Evolutionary conservation across 2,888 invertebrate genomes (phyloP), one percentile per base, ranked within the genome.

Genomic region (Ophioninae sp.): DNA sequence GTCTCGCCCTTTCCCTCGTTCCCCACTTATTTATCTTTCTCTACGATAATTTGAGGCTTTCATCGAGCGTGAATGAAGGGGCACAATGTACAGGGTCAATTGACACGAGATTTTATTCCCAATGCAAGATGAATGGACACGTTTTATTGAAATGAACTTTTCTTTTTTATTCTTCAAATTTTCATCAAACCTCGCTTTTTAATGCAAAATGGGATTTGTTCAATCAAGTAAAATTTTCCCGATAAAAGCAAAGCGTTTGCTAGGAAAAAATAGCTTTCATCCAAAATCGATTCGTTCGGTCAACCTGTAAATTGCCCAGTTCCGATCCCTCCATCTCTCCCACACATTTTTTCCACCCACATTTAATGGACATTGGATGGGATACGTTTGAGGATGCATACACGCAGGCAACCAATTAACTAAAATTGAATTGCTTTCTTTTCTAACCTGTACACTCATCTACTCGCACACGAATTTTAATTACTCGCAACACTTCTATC

Each of bases 11-110:
- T 39, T 51, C 51, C 51, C 51, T 20, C 17, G 17, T 44, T n/a
- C 22, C 58, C 23, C 59, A 17, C 39, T 59, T 61, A 39, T 71
- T 71, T 71, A 6, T 39, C 37, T 39, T 39, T 58, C 22, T 59
- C 39, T 61, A 13, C 51, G 59, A 59, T 59, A 20, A 37, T n/a
- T 59, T 8, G 22, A 59, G 39, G 59, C 13, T 20, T 37, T 72
- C 59, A 39, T 59, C 30, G n/a, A 17, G 39, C 59, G 22, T 6
- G 63, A 63, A 30, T 20, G 59, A 7, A 17, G 22, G 17, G 17
- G 10, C 39, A 41, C 20, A 68, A 8, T 5, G 10, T 58, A 1
- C 37, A 17, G 22, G 39, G 59, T 72, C 59, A 72, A 59, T 59
- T 20, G 59, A 59, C 10, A 22, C 59, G 59, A 13, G 7, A 59